Evolutionary conservation across 2,797 vertebrate species (phyloP), one percentile per base, ranked within the genome.

Genomic region (Steatocranus sp.): DNA sequence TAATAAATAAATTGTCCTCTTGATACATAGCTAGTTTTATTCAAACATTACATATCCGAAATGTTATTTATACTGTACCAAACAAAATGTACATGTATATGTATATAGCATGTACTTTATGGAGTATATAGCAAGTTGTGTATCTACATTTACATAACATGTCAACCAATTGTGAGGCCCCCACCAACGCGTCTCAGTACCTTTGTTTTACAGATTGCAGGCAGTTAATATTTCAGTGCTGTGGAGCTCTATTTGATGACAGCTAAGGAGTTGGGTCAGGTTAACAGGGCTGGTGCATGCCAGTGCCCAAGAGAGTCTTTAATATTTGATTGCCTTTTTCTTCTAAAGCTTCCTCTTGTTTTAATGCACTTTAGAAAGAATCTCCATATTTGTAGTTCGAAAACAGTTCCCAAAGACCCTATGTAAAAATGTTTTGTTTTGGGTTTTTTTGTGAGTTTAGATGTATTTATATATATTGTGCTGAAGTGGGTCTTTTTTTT

Each of bases 161-260:
- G 27, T 8, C 61, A 78, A 79, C 81, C 73, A 41, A 30, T 68
- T 48, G 46, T 30, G 54, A 50, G 66, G 23, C 34, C 30, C 25
- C 48, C 8, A 30, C 79, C 82, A 79, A 83, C 14, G 23, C 78
- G 11, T 82, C 53, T 89, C 89, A 51, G 79, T 25, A 30, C 75
- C 80, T 18, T 61, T 84, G 84, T 87, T 86, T 83, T 86, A 88
- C 89, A 92, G 89, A 89, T 91, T 94, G 91, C 87, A 93, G 78
- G 75, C 73, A 41, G 88, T 95, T 94, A 95, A 95, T 95, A 94
- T 95, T 95, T 95, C 89, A 96, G 90, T 75, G 75, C 78, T 56
- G 84, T 84, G 79, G 84, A 85, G 89, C 88, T 93, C 91, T 86
- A 93, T 93, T 93, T 92, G 89, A 86, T 83, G 84, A 88, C 91